Conservation (phyloP, 2,113 vertebrate genomes). For the Lepisosteus oculatus region DNA sequence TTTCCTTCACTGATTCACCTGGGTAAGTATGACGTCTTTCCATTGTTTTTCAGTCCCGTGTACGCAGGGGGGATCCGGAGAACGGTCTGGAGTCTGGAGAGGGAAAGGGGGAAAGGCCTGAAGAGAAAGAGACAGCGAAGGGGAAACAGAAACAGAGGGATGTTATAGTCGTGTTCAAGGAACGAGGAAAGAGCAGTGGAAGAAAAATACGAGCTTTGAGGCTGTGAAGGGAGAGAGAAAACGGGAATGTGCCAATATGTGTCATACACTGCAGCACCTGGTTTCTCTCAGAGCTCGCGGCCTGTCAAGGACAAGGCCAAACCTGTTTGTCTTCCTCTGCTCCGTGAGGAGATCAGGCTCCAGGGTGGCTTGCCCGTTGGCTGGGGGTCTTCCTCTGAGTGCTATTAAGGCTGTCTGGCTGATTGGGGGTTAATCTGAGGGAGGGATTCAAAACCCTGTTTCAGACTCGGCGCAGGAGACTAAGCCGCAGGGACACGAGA, state of each 20-base stretch:
- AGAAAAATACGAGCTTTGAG: too few relatives aligned
- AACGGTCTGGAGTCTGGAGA: slow-evolving; percentile 43
- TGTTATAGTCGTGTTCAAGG: too few relatives aligned
- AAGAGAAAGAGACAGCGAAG: slow-evolving; percentile 23
- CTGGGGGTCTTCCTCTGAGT: slow-evolving; percentile 41
- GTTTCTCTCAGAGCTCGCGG: slow-evolving; percentile 58
- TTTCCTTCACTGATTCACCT: too few relatives aligned
- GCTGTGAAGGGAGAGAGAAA: too few relatives aligned
- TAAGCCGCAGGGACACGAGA: slow-evolving; percentile 15
- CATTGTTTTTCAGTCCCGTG: too few relatives aligned
- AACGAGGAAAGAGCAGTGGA: slow-evolving; percentile 13
- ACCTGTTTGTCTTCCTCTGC: slow-evolving; percentile 34
- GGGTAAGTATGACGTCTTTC: too few relatives aligned
- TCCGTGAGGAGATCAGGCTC: slow-evolving; percentile 25
- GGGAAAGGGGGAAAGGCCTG: slow-evolving; percentile 32
- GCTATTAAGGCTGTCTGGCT: slow-evolving; percentile 52
- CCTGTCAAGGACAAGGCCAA: slow-evolving; percentile 64
- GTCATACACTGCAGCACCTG: slow-evolving; percentile 52
- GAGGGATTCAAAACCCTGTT: slow-evolving; percentile 22
- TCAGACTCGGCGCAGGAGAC: not conserved
- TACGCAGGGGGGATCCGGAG: slow-evolving; percentile 20
- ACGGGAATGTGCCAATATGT: slow-evolving; percentile 41
- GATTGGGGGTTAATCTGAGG: slow-evolving; percentile 65
- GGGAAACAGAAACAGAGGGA: not conserved
- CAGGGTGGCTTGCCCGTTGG: slow-evolving; percentile 42